Conservation (phyloP, 2,113 vertebrate genomes). For the Guaruba guarouba region DNA sequence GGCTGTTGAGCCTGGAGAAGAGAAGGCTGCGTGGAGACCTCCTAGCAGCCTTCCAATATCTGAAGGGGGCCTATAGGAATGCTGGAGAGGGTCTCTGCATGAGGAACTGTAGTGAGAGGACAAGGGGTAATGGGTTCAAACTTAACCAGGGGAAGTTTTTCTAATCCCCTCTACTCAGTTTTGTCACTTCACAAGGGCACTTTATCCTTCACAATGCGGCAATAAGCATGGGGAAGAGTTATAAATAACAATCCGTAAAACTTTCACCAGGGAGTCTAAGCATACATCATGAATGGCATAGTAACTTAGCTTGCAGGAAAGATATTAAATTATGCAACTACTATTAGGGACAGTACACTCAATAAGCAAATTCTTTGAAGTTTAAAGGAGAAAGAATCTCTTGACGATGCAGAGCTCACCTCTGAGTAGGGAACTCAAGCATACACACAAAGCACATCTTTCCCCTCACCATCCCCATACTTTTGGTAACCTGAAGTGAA, state of each 20-base stretch:
- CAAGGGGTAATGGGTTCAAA: no score
- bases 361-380: background rate
- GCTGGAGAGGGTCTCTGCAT: no score
- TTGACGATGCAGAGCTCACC: background rate
- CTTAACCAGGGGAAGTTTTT: background rate
- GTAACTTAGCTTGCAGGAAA: background rate
- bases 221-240: background rate
- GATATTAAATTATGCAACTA: slow-evolving; percentile 7
- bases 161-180: background rate
- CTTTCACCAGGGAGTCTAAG: background rate
- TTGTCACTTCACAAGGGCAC: background rate
- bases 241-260: slow-evolving; percentile 8
- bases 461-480: background rate
- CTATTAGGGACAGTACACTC: background rate
- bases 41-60: no score
- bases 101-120: no score
- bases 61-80: no score
- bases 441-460: background rate
- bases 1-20: no score
- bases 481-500: background rate
- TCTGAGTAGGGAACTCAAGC: background rate
- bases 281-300: background rate
- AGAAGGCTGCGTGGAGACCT: no score
- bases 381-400: background rate
- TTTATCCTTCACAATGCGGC: slow-evolving; percentile 2